Base-by-base conservation (phyloP, 2,888 invertebrate species). In the Aporophyla nigra region DNA sequence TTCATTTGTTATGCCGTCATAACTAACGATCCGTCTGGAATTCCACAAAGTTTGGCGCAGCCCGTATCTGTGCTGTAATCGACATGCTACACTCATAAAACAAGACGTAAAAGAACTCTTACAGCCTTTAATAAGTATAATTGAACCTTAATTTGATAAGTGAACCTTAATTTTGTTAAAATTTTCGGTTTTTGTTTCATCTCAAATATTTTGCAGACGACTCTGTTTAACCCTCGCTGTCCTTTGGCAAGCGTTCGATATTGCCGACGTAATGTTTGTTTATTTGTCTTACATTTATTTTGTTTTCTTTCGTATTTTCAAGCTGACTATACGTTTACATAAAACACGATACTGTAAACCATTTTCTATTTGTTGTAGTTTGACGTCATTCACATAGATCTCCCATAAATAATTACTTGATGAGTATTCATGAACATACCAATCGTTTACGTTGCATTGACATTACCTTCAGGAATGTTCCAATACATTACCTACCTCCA, bases 71-170 rank as follows among this genome's bases (percentile, higher is more conserved):
- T 71, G 67, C 69, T 83, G 82, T 82, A 86, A 88, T 89, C 82
- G 87, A 76, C 72, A 75, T 75, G 76, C 83, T 78, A 77, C 86
- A 86, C 84, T 83, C 70, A 76, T 82, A 80, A 83, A 86, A 84
- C 76, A 68, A 68, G 19, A 74, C 56, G 21, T 67, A 46, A 73
- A 69, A 85, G 77, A 87, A 87, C 81, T 83, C 85, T 85, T 86
- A 82, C 76, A 82, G 83, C 58, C 75, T 82, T 88, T 91, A 88
- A 90, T 90, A 86, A 89, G 67, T 67, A 74, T 88, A 90, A 91
- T 91, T 91, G 83, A 82, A 80, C 72, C 82, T 84, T 90, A 90
- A 92, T 92, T 90, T 88, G 82, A 89, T 91, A 90, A 91, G 89
- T 89, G 77, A 79, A 59, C 76, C 73, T 82, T 90, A 88, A 91